Evolutionary conservation across 1,140 invertebrate species (phyloP), one percentile per base, ranked within the genome.

Genomic region (Drosophila biarmipes): DNA sequence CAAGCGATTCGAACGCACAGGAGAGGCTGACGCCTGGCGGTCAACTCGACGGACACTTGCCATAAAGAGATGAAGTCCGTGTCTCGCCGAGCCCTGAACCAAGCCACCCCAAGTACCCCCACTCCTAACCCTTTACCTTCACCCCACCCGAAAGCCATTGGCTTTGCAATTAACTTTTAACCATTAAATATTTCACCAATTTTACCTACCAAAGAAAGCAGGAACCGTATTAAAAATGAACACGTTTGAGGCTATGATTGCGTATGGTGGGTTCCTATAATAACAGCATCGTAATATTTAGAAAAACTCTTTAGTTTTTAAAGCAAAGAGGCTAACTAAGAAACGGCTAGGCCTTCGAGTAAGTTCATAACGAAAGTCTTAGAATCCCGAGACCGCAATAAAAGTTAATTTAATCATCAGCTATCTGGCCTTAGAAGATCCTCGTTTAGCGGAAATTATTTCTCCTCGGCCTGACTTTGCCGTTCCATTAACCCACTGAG

Each of bases 401-500:
- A 10, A 10, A 5, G 43, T 46, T 8, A n/a, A 46, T 46, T 49
- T 31, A 49, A 31, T 49, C 14, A 48, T 24, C 15, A 12, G 29
- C 2, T 31, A 17, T 17, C 29, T 34, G 15, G n/a, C 27, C 29
- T 34, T 51, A 34, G 48, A 34, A 51, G 31, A 52, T 35, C 17
- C 31, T 52, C 37, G 42, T 17, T 62, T 24, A 6, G 27, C 15
- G 31, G n/a, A n/a, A n/a, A 59, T 7, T 29, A 17, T 21, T 34
- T 42, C 27, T 59, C 8, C 38, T 42, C 59, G 24, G 31, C 29
- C 34, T 31, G 24, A 31, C 45, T 24, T 49, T 55, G 58, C 46
- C 67, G 82, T 81, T 74, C 82, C 73, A 87, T 85, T 85, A 85
- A 85, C 81, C 81, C 82, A 85, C 78, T 85, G 29, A 79, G 69